Evolutionary conservation across 2,113 vertebrate species (phyloP), one percentile per base, ranked within the genome.

Genomic region (Oenanthe melanoleuca): DNA sequence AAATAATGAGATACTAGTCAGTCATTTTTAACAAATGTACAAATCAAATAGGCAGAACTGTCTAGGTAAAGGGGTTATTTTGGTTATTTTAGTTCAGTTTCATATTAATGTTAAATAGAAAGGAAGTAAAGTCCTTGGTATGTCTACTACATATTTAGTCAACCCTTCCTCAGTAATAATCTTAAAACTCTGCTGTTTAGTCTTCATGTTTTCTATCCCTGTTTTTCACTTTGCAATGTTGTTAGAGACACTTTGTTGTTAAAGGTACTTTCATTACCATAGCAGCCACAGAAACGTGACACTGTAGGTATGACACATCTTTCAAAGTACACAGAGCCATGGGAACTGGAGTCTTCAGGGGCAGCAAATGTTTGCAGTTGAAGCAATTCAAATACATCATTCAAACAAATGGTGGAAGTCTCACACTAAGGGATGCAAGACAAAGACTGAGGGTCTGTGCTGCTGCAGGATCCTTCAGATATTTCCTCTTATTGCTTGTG

Each of bases 351-450:
- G 83, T 60, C 77, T 18, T 65, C 72, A 28, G 33, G 56, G n/a
- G 70, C 57, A 89, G 84, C 49, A 93, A 89, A 94, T 69, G 29
- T 71, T 92, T 91, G 64, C 71, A 55, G n/a, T 55, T 37, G 85
- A 88, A 65, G 34, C 52, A 81, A 28, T 69, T 92, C 55, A 75
- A 92, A 82, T 70, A 72, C 16, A 26, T 64, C 4, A 29, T 86
- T 92, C 52, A 67, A 69, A 85, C 25, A 89, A 89, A 60, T 47
- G 8, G 59, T 61, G 20, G 9, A 83, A 78, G 70, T 82, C 75
- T 63, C 38, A 56, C 21, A 34, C 23, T 47, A 72, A 72, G 38
- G 16, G 40, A 69, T 47, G 53, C 31, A 86, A 78, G 44, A 38
- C 45, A 87, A 79, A 85, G 65, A 31, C 14, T 26, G 38, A 29